Conservation (phyloP, 2,113 vertebrate genomes). For the Hemiscyllium ocellatum region DNA sequence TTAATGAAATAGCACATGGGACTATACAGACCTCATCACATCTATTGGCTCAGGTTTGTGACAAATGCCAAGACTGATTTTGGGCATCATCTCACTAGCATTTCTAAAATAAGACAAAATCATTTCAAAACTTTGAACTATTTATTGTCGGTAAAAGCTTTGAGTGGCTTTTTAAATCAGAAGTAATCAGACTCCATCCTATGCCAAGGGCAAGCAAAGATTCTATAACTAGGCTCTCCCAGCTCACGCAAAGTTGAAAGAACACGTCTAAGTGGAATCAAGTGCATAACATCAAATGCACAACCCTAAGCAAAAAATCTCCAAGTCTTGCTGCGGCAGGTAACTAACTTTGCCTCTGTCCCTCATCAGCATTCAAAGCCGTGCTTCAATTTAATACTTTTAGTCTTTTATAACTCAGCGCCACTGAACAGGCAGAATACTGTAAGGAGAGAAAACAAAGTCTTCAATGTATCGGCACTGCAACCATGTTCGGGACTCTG, state of each 20-base stretch:
- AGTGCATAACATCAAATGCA: neutral
- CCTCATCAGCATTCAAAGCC: neutral
- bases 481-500: neutral
- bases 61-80: neutral
- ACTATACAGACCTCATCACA: neutral
- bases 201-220: neutral
- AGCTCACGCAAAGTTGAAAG: neutral
- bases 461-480: neutral
- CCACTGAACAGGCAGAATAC: neutral
- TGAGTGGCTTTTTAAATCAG: neutral
- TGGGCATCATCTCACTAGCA: neutral
- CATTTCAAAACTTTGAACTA: neutral
- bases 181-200: neutral
- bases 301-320: neutral
- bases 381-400: too few relatives aligned
- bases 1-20: neutral
- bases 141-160: neutral
- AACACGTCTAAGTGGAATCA: neutral
- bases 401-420: too few relatives aligned
- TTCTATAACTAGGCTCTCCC: neutral
- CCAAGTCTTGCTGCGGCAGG: neutral
- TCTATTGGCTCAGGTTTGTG: neutral
- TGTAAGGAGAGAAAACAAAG: neutral
- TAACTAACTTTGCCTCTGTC: neutral
- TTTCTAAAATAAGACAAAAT: neutral